Percentiles rank a stretch among this genome's conserved stretches.
These are phyloP conservation scores for Sialis lutaria DNA, from an alignment of 2,888 invertebrate species.

Conservation along the genomic window DNA sequence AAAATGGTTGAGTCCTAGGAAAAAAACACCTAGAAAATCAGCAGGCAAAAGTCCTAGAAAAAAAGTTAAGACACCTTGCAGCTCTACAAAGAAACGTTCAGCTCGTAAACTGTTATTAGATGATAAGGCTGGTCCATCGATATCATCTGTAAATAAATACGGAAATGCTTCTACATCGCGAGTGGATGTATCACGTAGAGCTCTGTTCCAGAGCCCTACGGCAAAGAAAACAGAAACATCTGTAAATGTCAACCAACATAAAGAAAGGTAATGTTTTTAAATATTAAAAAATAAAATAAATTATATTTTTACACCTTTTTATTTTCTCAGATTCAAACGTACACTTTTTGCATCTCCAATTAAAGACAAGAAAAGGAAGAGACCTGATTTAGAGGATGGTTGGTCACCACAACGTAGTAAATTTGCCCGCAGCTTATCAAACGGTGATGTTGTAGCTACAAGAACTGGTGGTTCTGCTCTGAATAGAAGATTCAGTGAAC, in stretches of 20 bases:
- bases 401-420: conserved; percentile 24
- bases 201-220: conserved; percentile 55
- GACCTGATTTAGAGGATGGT: conserved; percentile 23
- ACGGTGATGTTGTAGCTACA: neutral
- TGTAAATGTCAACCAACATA: neutral
- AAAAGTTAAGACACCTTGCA: conserved; percentile 32
- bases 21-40: conserved; percentile 32
- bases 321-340: conserved; percentile 40
- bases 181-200: conserved; percentile 37
- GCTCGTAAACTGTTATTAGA: conserved; percentile 29
- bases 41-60: conserved; percentile 34
- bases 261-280: neutral
- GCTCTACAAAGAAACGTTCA: conserved; percentile 38
- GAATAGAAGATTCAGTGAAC: conserved; percentile 1
- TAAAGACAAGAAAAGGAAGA: conserved; percentile 30
- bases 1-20: conserved; percentile 29
- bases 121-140: conserved; percentile 21
- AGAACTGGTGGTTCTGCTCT: neutral
- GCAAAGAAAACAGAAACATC: neutral
- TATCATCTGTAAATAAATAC: conserved; percentile 13
- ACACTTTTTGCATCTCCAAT: conserved; percentile 46
- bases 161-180: conserved; percentile 13
- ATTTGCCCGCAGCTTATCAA: conserved; percentile 38
- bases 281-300: no score
- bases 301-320: neutral